Evolutionary conservation across 2,113 vertebrate genomes (phyloP).

Genomic region (Trogon melanurus): DNA sequence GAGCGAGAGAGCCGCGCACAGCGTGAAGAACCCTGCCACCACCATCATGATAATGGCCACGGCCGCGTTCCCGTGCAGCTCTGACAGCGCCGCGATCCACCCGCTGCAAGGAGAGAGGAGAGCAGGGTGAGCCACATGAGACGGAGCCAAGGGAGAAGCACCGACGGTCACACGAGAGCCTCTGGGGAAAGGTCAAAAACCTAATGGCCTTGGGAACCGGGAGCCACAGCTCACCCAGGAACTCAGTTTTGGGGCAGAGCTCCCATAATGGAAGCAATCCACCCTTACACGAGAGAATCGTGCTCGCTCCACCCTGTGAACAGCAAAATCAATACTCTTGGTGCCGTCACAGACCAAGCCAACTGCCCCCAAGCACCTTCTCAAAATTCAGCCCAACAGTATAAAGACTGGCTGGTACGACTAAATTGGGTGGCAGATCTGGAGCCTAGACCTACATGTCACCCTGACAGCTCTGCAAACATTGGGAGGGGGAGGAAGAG

Average conservation of each 20-base stretch:
- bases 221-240: neutral
- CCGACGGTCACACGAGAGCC: accelerated
- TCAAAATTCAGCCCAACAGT: neutral
- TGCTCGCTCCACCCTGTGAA: neutral
- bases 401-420: neutral
- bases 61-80: neutral
- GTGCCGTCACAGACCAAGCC: neutral
- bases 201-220: neutral
- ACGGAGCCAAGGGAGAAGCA: neutral
- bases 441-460: neutral
- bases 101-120: slow-evolving; percentile 77
- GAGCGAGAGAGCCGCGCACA: slow-evolving; percentile 83
- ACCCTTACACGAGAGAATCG: neutral
- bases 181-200: neutral
- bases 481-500: neutral
- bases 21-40: slow-evolving; percentile 91
- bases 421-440: neutral
- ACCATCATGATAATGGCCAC: slow-evolving; percentile 93
- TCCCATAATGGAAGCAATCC: neutral
- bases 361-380: neutral
- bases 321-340: neutral
- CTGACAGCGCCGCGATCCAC: slow-evolving; percentile 88
- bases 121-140: neutral
- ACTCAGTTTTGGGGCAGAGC: neutral
- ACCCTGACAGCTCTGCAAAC: neutral